Evolutionary conservation across 2,797 vertebrate species (phyloP), one percentile per base, ranked within the genome.

Genomic region (Scarus forsteni): DNA sequence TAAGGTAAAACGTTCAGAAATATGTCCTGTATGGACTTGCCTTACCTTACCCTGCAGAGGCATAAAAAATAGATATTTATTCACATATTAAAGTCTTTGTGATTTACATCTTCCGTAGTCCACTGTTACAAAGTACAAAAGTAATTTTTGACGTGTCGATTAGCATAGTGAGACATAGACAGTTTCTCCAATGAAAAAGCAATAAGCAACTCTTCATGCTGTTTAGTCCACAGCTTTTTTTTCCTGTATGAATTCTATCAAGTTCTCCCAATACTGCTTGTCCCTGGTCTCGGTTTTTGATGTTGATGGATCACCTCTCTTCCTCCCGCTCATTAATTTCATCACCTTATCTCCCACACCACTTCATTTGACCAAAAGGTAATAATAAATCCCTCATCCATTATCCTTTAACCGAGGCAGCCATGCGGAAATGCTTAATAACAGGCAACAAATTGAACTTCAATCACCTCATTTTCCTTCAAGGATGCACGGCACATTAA

Each of bases 361-460:
- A 97, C 96, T 98, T 98, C 96, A 98, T 98, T 97, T 96, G 96
- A 95, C 94, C 95, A 96, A 96, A 97, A 98, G 96, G 96, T 96
- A 96, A 98, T 98, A 98, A 98, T 98, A 98, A 97, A 97, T 96
- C 95, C 95, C 96, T 96, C 97, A 97, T 98, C 96, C 95, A 96
- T 98, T 98, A 98, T 97, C 96, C 96, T 97, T 96, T 97, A 97
- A 96, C 96, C 75, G 94, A 96, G 95, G 96, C 96, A 95, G 94
- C 96, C 96, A 96, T 94, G 96, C 92, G 95, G 97, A 98, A 98
- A 98, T 96, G 93, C 97, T 97, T 98, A 98, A 98, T 98, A 98
- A 98, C 96, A 94, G 94, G 95, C 95, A 97, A 99, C 98, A 99
- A 99, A 99, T 99, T 99, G 96, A 98, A 98, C 97, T 97, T 98